Evolutionary conservation across 2,888 invertebrate genomes (phyloP), one percentile per base, ranked within the genome.

Genomic region (Troides aeacus): DNA sequence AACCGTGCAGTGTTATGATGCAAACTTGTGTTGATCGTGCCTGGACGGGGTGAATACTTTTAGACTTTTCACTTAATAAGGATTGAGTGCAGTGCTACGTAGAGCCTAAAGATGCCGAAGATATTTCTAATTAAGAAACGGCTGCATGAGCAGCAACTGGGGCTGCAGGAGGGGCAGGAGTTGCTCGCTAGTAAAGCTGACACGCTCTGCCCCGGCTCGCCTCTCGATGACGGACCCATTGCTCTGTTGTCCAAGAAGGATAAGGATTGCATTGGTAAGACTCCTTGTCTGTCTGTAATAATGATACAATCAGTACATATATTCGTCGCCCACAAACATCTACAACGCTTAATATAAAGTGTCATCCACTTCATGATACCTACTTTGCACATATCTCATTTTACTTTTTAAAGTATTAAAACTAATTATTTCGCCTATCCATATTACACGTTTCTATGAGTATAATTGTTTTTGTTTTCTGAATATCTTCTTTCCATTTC

Each of bases 81-180:
- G 86, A 89, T 88, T 83, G 78, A 88, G 92, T 92, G 92, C 82
- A 89, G 91, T 92, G 92, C 81, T 80, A 72, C 75, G 73, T 82
- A 84, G 82, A 79, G 77, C 81, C 75, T 75, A 81, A 92, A 92
- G 83, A 97, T 97, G 97, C 97, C 97, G 94, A 97, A 97, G 94
- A 97, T 97, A 91, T 97, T 97, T 93, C 92, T 97, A 81, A 97
- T 97, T 82, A 97, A 97, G 93, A 96, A 97, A 89, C 95, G 97
- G 86, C 94, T 97, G 93, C 97, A 97, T 81, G 97, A 97, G 95
- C 97, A 97, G 94, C 97, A 97, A 92, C 94, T 96, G 83, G 94
- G 96, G 81, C 92, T 97, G 85, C 93, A 96, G 89, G 97, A 97
- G 88, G 95, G 96, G 75, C 97, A 97, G 90, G 97, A 97, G 89